phyloP scores from a whole-genome alignment of 2,888 invertebrate genomes.

The Lypha dubia region DNA sequence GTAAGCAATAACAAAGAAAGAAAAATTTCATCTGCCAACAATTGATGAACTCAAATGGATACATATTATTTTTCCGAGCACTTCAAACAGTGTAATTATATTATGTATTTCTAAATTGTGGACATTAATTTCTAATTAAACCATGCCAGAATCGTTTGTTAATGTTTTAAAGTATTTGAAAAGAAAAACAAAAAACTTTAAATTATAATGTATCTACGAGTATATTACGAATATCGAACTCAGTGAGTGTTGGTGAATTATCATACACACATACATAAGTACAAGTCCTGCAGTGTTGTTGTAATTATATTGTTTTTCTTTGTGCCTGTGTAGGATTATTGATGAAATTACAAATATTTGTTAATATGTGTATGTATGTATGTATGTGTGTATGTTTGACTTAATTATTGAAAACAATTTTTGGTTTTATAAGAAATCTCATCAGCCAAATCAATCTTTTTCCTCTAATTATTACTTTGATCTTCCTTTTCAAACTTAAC shows the following conservation, averaged over 20 bases:
- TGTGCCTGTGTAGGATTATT: slow-evolving; percentile 1
- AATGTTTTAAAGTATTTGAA: background rate
- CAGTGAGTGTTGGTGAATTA: background rate
- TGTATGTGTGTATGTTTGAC: background rate
- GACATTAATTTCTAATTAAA: background rate
- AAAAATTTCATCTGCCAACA: background rate
- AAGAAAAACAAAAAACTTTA: too few relatives aligned
- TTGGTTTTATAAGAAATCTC: slow-evolving; percentile 59
- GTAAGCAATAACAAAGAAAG: background rate
- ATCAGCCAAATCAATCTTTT: slow-evolving; percentile 37
- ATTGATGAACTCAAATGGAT: too few relatives aligned
- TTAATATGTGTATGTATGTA: too few relatives aligned
- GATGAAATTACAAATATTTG: background rate
- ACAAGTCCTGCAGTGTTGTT: background rate
- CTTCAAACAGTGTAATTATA: background rate
- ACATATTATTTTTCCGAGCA: too few relatives aligned
- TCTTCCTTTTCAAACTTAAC: slow-evolving; percentile 20
- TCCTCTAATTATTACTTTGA: background rate
- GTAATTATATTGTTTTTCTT: background rate
- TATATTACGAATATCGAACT: background rate
- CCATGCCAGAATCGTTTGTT: background rate
- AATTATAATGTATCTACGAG: too few relatives aligned
- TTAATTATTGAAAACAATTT: slow-evolving; percentile 16
- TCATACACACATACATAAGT: background rate
- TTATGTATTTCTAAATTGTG: background rate